Evolutionary conservation across 2,888 invertebrate species (phyloP).

Genomic region (Clunio marinus): DNA sequence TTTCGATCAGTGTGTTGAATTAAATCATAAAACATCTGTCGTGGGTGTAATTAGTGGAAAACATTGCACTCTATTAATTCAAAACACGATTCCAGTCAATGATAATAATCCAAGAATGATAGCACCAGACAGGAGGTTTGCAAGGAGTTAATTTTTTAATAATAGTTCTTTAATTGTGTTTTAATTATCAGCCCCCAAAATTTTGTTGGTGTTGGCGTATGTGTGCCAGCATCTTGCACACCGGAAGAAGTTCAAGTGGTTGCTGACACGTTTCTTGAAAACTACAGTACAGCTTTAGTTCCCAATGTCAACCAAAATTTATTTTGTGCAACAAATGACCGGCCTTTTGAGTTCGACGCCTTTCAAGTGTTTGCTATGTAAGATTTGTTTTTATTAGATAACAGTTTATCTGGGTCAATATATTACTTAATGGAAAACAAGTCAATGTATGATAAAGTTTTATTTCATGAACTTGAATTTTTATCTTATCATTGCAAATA

Average conservation of each 20-base stretch:
- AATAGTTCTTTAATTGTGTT: neutral
- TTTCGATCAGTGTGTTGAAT: constrained; percentile 52
- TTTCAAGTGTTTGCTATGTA: constrained; percentile 50
- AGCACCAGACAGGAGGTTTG: neutral
- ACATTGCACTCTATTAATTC: constrained; percentile 16
- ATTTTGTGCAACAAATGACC: constrained; percentile 45
- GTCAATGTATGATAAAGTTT: too few relatives aligned
- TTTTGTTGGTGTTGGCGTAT: constrained; percentile 45
- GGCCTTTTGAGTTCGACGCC: constrained; percentile 44
- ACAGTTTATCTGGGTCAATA: too few relatives aligned
- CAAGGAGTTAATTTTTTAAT: neutral
- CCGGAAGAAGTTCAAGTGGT: constrained; percentile 43
- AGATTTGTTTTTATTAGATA: too few relatives aligned
- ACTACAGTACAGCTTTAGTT: constrained; percentile 35
- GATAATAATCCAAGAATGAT: neutral
- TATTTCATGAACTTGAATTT: too few relatives aligned
- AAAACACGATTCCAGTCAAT: neutral
- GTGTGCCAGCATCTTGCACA: constrained; percentile 48
- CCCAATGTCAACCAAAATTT: constrained; percentile 15
- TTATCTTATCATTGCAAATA: too few relatives aligned
- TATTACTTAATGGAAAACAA: too few relatives aligned
- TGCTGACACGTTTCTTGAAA: constrained; percentile 42
- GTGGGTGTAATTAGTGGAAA: constrained; percentile 3
- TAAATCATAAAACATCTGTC: constrained; percentile 41
- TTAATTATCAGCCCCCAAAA: neutral